phyloP scores from a whole-genome alignment of 2,888 invertebrate genomes.

The Cryptophagus acutangulus region DNA sequence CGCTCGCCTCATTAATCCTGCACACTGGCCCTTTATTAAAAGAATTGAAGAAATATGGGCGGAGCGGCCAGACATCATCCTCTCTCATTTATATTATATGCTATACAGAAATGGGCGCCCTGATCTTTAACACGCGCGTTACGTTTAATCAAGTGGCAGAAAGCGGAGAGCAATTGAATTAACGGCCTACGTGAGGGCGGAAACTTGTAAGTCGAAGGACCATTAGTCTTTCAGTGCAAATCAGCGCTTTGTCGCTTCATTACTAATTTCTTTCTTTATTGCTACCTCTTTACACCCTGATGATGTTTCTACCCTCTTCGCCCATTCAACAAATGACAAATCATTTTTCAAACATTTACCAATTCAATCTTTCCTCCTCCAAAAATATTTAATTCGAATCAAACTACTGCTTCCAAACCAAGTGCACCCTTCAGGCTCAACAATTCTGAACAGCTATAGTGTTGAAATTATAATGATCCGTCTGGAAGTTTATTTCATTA shows the following conservation, averaged over 20 bases:
- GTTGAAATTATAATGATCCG: no score
- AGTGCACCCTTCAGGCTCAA: no score
- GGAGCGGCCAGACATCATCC: constrained; percentile 40
- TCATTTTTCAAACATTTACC: no score
- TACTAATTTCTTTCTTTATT: constrained; percentile 34
- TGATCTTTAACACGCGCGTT: constrained; percentile 40
- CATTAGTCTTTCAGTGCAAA: constrained; percentile 46
- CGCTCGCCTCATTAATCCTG: constrained; percentile 48
- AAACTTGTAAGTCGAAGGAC: constrained; percentile 44
- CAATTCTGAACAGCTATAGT: no score
- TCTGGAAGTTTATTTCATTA: no score
- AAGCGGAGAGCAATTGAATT: constrained; percentile 45
- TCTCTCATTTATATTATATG: constrained; percentile 14
- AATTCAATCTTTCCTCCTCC: no score
- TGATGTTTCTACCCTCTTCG: no score
- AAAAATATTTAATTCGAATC: no score
- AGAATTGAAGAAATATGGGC: constrained; percentile 52
- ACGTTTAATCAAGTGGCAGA: constrained; percentile 45
- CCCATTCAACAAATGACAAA: no score
- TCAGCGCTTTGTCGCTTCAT: constrained; percentile 45
- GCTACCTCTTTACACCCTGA: constrained; percentile 21
- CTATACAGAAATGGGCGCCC: constrained; percentile 28
- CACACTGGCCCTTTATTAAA: constrained; percentile 47
- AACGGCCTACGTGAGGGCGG: constrained; percentile 45
- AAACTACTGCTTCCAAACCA: no score